phyloP scores from a whole-genome alignment of 2,888 invertebrate genomes.

The Scaptomyza flava region DNA sequence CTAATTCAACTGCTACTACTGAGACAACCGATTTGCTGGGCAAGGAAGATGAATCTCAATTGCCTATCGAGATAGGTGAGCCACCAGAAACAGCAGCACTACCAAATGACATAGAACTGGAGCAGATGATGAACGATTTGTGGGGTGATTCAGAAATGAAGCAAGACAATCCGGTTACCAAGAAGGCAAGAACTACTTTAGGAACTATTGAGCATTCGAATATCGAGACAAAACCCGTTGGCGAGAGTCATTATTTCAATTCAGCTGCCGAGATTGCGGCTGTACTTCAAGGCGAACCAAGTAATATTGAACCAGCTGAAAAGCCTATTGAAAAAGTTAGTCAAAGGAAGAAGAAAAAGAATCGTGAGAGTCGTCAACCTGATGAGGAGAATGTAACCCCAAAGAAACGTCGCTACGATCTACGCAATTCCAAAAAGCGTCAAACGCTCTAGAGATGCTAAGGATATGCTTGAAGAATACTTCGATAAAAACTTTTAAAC shows the following conservation, averaged over 20 bases:
- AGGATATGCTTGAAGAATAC: not conserved
- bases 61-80: not conserved
- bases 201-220: no score
- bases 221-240: not conserved
- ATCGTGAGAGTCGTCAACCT: slow-evolving; percentile 8
- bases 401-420: slow-evolving; percentile 55
- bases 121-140: slow-evolving; percentile 53
- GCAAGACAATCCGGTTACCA: not conserved
- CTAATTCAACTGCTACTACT: not conserved
- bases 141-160: slow-evolving; percentile 27
- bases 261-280: slow-evolving; percentile 7
- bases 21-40: not conserved
- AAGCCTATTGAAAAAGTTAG: not conserved
- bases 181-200: not conserved
- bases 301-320: not conserved
- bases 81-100: not conserved
- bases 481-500: not conserved
- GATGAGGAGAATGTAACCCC: not conserved
- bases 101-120: slow-evolving; percentile 41
- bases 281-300: not conserved
- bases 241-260: slow-evolving; percentile 7
- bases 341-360: slow-evolving; percentile 13
- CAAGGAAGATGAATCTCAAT: not conserved
- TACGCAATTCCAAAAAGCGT: slow-evolving; percentile 49
- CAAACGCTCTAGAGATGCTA: not conserved